phyloP scores from a whole-genome alignment of 2,113 vertebrate species.

The Antennarius striatus region DNA sequence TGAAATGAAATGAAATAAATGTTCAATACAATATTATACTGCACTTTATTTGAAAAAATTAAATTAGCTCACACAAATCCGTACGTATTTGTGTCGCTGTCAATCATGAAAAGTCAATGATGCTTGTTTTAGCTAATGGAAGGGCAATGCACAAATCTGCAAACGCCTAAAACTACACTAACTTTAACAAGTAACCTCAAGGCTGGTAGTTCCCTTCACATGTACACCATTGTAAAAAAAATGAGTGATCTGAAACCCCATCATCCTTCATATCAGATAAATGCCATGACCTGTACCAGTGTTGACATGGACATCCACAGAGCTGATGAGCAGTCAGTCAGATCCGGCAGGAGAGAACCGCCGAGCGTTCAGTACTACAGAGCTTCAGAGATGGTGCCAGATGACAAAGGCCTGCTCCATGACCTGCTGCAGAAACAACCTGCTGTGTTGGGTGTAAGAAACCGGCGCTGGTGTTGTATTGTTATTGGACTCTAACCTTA shows the following conservation, averaged over 20 bases:
- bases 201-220: too few species aligned
- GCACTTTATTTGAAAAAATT: too few species aligned
- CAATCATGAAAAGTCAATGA: too few species aligned
- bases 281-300: conserved; percentile 67
- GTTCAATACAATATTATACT: too few species aligned
- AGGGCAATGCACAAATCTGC: too few species aligned
- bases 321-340: background rate
- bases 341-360: background rate
- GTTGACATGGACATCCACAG: conserved; percentile 59
- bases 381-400: conserved; percentile 34
- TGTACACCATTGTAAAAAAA: too few species aligned
- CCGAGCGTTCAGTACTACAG: conserved; percentile 46
- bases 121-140: too few species aligned
- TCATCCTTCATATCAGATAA: conserved; percentile 16
- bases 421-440: conserved; percentile 68
- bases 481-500: background rate
- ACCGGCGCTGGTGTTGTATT: background rate
- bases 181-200: too few species aligned
- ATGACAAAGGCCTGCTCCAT: conserved; percentile 29
- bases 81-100: too few species aligned
- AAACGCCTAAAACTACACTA: too few species aligned
- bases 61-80: too few species aligned
- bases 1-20: too few species aligned
- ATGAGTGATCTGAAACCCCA: background rate
- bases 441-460: conserved; percentile 71